Conservation (phyloP, 2,113 vertebrate species). For the Xyliphius kryptos region DNA sequence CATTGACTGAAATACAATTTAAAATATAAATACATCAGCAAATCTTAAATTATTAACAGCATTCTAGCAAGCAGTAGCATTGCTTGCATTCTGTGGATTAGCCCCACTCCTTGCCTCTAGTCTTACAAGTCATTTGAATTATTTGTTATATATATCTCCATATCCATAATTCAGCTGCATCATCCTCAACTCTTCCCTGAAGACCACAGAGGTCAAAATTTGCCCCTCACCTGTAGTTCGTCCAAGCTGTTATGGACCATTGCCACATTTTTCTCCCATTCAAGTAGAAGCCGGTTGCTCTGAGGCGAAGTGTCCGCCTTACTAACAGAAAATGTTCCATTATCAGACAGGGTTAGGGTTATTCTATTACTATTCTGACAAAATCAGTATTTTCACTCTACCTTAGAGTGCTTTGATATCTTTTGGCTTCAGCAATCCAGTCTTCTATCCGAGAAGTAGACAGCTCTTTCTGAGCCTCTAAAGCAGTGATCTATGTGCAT, state of each 20-base stretch:
- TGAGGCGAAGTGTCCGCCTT: constrained; percentile 48
- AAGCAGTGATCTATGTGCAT: constrained; percentile 72
- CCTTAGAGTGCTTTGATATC: constrained; percentile 75
- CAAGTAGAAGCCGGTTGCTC: constrained; percentile 27
- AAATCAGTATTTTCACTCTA: constrained; percentile 18
- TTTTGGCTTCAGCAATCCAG: constrained; percentile 77
- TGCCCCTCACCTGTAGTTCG: constrained; percentile 45
- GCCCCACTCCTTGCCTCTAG: too few species aligned
- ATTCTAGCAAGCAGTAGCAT: too few species aligned
- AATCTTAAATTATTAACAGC: too few species aligned
- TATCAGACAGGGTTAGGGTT: not conserved
- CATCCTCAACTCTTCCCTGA: not conserved
- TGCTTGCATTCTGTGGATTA: too few species aligned
- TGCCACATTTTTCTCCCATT: constrained; percentile 55
- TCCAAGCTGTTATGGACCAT: constrained; percentile 41
- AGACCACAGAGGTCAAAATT: too few species aligned
- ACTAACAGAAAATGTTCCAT: not conserved
- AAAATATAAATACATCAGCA: too few species aligned
- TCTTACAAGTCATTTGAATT: too few species aligned
- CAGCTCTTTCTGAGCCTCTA: constrained; percentile 78
- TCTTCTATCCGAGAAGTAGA: constrained; percentile 73
- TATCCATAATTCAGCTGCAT: too few species aligned
- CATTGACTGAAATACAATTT: constrained; percentile 59
- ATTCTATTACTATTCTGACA: not conserved
- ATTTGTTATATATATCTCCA: too few species aligned